Base-by-base conservation (phyloP, 2,113 vertebrate species). In the Prunella fulvescens region DNA sequence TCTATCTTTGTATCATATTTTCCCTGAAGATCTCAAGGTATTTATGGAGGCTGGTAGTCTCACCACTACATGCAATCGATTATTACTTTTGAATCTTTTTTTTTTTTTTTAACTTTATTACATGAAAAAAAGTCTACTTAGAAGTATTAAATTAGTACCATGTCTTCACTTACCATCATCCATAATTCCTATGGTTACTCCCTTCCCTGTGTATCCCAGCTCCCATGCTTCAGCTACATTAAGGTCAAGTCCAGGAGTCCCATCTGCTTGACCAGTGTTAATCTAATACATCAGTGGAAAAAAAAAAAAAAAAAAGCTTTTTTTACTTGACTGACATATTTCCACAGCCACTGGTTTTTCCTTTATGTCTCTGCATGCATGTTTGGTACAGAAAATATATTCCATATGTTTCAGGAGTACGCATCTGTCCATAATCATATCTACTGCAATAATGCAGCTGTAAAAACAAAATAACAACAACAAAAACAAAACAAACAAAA, bases 211-310 rank as follows among this genome's bases (percentile, higher is more conserved):
- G 96, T 98, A 99, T 56, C 99, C 99, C 96, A 99, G 97, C 85
- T 98, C 98, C 99, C 99, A 99, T 7, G 99, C 99, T 98, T 99
- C 99, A 39, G 99, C 99, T 97, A 99, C 99, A 80, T 99, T 99
- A 86, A 99, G 98, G 96, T 99, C 99, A 94, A 99, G 97, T 83
- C 99, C 99, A 48, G 99, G 99, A 81, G 99, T 99, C 66, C 99
- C 99, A 90, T 99, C 99, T 70, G 99, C 99, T 98, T 99, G 99
- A 74, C 99, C 99, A 37, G 99, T 99, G 97, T 99, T 99, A 97
- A 99, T 99, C 99, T 99, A 98, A 98, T 96, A 95, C 50, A 93
- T 83, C 78, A 97, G 94, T 96, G 58, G 86, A 95, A 95, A 97
- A 37, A 37, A 95, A 97, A 95, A 87, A 96, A 14, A 57, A 35